Conservation (phyloP, 1,140 invertebrate genomes). For the Sinonovacula constricta region DNA sequence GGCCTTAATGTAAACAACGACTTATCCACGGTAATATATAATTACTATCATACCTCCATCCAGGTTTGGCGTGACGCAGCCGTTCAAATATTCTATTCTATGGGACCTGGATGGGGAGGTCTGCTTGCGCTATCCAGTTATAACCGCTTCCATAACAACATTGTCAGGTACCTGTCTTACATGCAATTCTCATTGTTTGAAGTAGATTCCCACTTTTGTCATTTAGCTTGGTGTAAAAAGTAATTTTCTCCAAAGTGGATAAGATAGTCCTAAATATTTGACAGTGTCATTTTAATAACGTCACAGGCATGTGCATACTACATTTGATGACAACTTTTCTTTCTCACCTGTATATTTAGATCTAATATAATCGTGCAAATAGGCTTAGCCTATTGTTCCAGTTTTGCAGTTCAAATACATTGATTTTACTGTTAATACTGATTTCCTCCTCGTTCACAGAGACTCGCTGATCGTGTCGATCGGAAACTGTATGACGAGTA, state of each 20-base stretch:
- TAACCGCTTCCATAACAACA: constrained; percentile 85
- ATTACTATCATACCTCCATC: not conserved
- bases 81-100: constrained; percentile 91
- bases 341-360: too few species aligned
- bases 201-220: not conserved
- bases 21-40: not conserved
- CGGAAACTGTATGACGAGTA: constrained; percentile 96
- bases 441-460: too few species aligned
- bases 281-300: too few species aligned
- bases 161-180: constrained; percentile 54
- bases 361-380: too few species aligned
- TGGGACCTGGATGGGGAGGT: constrained; percentile 91
- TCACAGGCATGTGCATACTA: too few species aligned
- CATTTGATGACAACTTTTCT: too few species aligned
- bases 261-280: too few species aligned
- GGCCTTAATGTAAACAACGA: too few species aligned
- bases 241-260: too few species aligned
- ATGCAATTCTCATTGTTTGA: not conserved
- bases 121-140: constrained; percentile 94
- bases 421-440: too few species aligned
- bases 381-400: too few species aligned
- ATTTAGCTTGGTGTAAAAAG: not conserved
- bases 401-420: too few species aligned
- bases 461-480: constrained; percentile 96
- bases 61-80: constrained; percentile 88